Evolutionary conservation across 2,797 vertebrate species (phyloP).

Genomic region (Sebastes matsubarae): DNA sequence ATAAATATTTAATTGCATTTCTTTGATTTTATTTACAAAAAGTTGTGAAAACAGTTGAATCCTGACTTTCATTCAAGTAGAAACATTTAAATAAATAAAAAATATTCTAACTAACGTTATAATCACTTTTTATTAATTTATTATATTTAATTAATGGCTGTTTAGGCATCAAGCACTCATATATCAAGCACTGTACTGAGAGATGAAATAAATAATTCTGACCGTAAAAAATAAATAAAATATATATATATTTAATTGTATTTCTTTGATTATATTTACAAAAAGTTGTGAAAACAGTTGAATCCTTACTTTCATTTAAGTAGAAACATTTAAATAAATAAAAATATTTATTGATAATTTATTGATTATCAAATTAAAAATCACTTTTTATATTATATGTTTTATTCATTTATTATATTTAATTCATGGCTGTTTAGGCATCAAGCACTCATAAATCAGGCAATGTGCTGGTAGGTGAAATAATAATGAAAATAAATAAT

Average conservation of each 20-base stretch:
- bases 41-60: too few relatives aligned
- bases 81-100: too few relatives aligned
- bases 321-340: not conserved
- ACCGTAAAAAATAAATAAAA: not conserved
- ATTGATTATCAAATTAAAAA: not conserved
- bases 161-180: too few relatives aligned
- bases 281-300: slow-evolving; percentile 49
- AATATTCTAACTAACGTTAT: too few relatives aligned
- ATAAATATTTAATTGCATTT: too few relatives aligned
- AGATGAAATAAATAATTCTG: not conserved
- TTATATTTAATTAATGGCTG: too few relatives aligned
- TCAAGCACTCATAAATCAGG: not conserved
- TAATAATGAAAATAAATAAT: not conserved
- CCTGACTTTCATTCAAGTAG: too few relatives aligned
- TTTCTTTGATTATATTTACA: slow-evolving; percentile 57
- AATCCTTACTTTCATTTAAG: not conserved
- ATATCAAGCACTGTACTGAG: not conserved
- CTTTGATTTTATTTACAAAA: too few relatives aligned
- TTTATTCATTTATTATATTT: not conserved
- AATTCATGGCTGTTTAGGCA: not conserved
- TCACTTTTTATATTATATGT: not conserved
- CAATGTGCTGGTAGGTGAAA: not conserved
- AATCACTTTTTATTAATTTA: too few relatives aligned
- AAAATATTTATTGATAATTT: too few relatives aligned
- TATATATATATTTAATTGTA: not conserved